A percentile compares a stretch with the other conserved stretches of the same genome.
These are phyloP conservation scores for Corynorhinus townsendii DNA, from an alignment of 2,113 vertebrate species.

Conservation along the genomic window DNA sequence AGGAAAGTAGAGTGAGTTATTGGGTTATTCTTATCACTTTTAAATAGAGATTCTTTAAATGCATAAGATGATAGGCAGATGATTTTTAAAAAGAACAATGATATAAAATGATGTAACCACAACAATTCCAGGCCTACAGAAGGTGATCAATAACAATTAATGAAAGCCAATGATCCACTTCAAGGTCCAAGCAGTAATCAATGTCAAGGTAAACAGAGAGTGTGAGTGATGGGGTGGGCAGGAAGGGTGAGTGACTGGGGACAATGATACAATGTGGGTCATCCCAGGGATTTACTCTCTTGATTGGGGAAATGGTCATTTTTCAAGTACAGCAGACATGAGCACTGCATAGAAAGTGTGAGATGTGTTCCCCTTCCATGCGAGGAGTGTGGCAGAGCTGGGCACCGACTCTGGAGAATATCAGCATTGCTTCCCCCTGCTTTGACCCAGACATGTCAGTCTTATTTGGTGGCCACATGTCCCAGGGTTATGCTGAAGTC, in stretches of 20 bases:
- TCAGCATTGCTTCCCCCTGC: background rate
- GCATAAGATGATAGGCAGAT: background rate
- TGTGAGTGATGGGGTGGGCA: background rate
- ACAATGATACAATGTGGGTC: background rate
- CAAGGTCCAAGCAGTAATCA: background rate
- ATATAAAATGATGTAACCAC: background rate
- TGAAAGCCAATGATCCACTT: background rate
- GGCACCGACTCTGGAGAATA: background rate
- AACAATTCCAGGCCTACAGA: background rate
- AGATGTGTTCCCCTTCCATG: background rate
- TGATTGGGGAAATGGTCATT: background rate
- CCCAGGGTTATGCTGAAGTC: background rate
- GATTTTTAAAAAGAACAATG: conserved; percentile 14
- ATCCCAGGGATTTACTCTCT: background rate
- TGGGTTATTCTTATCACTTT: background rate
- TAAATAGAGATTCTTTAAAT: background rate
- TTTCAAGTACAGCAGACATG: background rate
- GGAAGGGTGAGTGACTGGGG: background rate
- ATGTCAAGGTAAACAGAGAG: background rate
- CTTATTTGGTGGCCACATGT: background rate
- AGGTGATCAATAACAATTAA: background rate
- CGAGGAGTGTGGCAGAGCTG: background rate
- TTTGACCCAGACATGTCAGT: background rate
- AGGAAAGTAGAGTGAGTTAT: background rate
- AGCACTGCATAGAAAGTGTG: background rate